These are phyloP conservation scores for Coleophora flavipennella DNA, from an alignment of 2,888 invertebrate species.

Conservation along the genomic window DNA sequence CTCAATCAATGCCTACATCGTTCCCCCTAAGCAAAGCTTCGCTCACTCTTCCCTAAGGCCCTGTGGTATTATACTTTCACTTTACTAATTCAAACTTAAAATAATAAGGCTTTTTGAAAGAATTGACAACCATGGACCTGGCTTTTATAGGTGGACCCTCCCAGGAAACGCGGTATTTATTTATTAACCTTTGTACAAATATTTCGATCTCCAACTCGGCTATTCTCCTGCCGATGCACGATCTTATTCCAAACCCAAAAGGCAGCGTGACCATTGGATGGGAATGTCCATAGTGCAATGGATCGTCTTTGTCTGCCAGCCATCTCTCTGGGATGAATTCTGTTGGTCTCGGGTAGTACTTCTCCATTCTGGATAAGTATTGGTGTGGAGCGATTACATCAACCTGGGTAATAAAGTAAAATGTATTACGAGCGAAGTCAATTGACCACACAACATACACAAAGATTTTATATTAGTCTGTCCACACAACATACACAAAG, in stretches of 20 bases:
- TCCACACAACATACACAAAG: too few relatives aligned
- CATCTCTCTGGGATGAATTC: conserved; percentile 79
- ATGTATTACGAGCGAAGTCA: too few relatives aligned
- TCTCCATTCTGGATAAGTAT: conserved; percentile 68
- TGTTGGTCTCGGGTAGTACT: conserved; percentile 71
- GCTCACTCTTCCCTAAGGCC: too few relatives aligned
- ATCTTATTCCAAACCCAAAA: conserved; percentile 79
- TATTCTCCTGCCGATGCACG: conserved; percentile 79
- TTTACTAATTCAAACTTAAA: conserved; percentile 34
- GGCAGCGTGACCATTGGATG: conserved; percentile 76
- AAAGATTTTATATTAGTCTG: too few relatives aligned
- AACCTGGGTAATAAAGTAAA: conserved; percentile 73
- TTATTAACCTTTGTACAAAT: conserved; percentile 47
- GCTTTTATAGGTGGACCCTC: conserved; percentile 48
- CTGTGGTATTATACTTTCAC: conserved; percentile 4
- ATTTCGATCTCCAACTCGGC: conserved; percentile 80
- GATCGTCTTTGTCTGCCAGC: conserved; percentile 68
- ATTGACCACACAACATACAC: too few relatives aligned
- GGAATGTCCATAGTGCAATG: conserved; percentile 53
- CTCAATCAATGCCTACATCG: too few relatives aligned
- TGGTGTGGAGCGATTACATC: conserved; percentile 84
- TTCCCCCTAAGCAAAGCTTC: too few relatives aligned
- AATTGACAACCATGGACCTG: conserved; percentile 34
- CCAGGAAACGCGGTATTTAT: conserved; percentile 42
- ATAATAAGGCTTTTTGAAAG: conserved; percentile 40